These are phyloP conservation scores for Acanthaster planci DNA, from an alignment of 35 echinoderm and acorn worm genomes.

Conservation along the genomic window DNA sequence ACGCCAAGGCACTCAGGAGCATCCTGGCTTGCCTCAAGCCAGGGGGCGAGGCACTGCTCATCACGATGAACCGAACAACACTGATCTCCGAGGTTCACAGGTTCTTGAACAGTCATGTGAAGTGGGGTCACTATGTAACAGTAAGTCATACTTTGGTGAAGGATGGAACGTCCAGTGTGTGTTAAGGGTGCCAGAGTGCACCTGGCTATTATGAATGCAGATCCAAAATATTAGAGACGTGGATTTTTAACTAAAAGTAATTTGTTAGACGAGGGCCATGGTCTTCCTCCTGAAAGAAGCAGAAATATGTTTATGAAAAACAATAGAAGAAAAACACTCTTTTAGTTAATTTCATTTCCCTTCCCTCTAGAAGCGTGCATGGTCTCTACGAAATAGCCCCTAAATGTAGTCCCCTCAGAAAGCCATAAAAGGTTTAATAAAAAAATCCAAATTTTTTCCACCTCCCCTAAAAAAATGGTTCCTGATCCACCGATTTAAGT, in stretches of 20 bases:
- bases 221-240: not conserved
- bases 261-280: not conserved
- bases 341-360: not conserved
- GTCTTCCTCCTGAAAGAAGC: not conserved
- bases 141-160: not conserved
- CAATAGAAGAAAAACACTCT: not conserved
- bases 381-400: too few species aligned
- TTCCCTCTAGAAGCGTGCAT: not conserved
- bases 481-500: not conserved
- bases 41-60: not conserved
- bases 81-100: not conserved
- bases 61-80: not conserved
- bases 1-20: not conserved
- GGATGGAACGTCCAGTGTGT: not conserved
- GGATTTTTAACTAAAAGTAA: not conserved
- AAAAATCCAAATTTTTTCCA: too few species aligned
- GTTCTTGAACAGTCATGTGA: not conserved
- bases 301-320: not conserved
- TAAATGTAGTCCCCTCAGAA: too few species aligned
- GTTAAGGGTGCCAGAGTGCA: not conserved
- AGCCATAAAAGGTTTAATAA: too few species aligned
- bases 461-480: not conserved
- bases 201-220: not conserved
- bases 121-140: not conserved
- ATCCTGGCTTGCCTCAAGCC: constrained; percentile 3